phyloP scores from a whole-genome alignment of 2,113 vertebrate genomes.

The Pyxicephalus adspersus region DNA sequence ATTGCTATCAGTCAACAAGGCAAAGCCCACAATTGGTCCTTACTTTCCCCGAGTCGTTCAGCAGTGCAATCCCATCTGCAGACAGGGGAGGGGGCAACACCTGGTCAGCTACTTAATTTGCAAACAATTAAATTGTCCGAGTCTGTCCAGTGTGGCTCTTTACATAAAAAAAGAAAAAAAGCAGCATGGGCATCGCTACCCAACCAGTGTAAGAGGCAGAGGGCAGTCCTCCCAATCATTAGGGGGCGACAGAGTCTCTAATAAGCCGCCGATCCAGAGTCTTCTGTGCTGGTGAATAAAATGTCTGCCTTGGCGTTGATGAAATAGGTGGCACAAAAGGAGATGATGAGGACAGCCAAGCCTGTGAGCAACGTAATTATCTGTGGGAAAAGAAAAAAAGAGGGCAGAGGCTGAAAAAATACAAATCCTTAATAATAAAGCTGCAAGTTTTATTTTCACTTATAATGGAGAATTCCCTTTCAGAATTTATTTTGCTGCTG shows the following conservation, averaged over 20 bases:
- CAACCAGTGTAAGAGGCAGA: not conserved
- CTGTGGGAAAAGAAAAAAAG: slow-evolving; percentile 62
- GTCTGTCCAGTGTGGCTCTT: slow-evolving; percentile 38
- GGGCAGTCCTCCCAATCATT: not conserved
- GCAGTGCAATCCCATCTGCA: too few species aligned
- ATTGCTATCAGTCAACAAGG: too few species aligned
- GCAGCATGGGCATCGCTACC: slow-evolving; percentile 1
- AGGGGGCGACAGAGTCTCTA: slow-evolving; percentile 66
- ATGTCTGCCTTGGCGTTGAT: slow-evolving; percentile 89
- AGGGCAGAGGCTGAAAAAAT: not conserved
- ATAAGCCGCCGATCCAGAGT: slow-evolving; percentile 80
- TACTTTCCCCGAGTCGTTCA: too few species aligned
- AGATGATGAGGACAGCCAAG: slow-evolving; percentile 76
- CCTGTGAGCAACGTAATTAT: slow-evolving; percentile 86
- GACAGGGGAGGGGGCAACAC: not conserved
- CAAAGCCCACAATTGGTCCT: too few species aligned
- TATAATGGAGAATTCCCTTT: too few species aligned
- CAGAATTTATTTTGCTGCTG: too few species aligned
- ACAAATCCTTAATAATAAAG: not conserved
- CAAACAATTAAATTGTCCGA: not conserved
- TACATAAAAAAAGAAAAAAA: slow-evolving; percentile 3
- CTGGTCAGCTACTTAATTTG: not conserved
- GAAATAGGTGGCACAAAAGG: slow-evolving; percentile 83
- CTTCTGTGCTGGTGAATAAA: slow-evolving; percentile 80
- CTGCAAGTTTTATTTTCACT: too few species aligned